phyloP scores from a whole-genome alignment of 2,113 vertebrate species.

The Chaenogobius annularis region DNA sequence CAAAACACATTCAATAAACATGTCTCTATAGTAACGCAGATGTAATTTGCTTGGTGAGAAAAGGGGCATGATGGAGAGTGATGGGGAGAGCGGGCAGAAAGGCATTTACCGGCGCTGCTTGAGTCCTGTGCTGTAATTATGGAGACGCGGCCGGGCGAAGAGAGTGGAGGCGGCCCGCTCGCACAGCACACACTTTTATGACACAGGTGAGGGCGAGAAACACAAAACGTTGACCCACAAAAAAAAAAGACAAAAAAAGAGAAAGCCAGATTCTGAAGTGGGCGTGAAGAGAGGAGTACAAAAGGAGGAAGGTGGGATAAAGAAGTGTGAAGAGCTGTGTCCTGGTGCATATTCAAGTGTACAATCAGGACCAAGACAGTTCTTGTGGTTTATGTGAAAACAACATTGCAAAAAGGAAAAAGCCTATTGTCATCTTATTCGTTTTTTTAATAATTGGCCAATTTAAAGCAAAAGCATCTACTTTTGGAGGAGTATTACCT shows the following conservation, averaged over 20 bases:
- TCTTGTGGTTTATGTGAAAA: too few relatives aligned
- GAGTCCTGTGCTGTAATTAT: conserved; percentile 83
- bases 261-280: neutral
- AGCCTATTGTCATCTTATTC: too few relatives aligned
- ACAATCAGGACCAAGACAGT: neutral
- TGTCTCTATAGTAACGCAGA: conserved; percentile 78
- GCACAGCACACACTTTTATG: conserved; percentile 41
- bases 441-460: too few relatives aligned
- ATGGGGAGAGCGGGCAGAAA: conserved; percentile 68
- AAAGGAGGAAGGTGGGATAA: conserved; percentile 10
- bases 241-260: conserved; percentile 30
- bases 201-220: conserved; percentile 53
- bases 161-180: conserved; percentile 41
- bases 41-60: conserved; percentile 78
- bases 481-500: too few relatives aligned
- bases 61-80: conserved; percentile 61
- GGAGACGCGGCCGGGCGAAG: conserved; percentile 59
- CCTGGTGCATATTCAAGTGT: conserved; percentile 15
- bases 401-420: too few relatives aligned
- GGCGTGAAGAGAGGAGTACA: conserved; percentile 6
- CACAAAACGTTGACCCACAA: conserved; percentile 43
- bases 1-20: conserved; percentile 77
- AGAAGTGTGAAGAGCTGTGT: conserved; percentile 17
- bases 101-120: conserved; percentile 81
- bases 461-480: too few relatives aligned